Base-by-base conservation (phyloP, 2,113 vertebrate genomes). In the Apistogramma diplotaenia region DNA sequence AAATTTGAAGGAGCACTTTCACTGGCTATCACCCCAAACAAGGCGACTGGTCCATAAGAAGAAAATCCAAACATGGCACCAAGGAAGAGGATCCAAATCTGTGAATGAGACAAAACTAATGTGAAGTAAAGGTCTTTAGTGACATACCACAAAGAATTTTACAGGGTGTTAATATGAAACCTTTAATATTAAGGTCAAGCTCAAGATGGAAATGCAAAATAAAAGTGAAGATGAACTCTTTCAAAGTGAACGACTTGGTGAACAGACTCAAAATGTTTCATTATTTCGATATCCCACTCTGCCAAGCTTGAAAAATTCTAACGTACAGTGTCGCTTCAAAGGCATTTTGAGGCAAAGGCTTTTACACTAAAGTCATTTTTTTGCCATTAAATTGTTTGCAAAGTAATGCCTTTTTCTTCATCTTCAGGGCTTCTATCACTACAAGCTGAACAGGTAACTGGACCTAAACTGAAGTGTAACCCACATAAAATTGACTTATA, bases 21-120 rank as follows among this genome's bases (percentile, higher is more conserved):
- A 1, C 97, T 99, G 87, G 98, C 98, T 67, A 99, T 99, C 25
- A 99, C 97, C 31, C 98, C 98, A 19, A 99, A 99, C 53, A 99
- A 93, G 40, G 98, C 96, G 1, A 99, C 97, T 0, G 98, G 98
- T 80, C 98, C 98, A 0, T 99, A 99, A 0, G 97, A 98, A 37
- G 94, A 99, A 87, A 99, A 99, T 10, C 98, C 98, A 89, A 99
- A 99, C 74, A 95, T 18, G 3, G 96, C 97, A 86, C 98, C 98
- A 27, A 99, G 91, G 3, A 94, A 89, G 70, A 99, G 95, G 92
- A 99, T 99, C 98, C 98, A 99, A 78, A 98, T 94, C 97, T 98
- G 91, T 15, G 7, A 12, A 55, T 8, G 55, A 85, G 1, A 70
- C 9, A 7, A 40, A 25, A 12, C 55, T 8, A 35, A 61, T 16